phyloP scores from a whole-genome alignment of 1,140 invertebrate genomes.

The Lethrus apterus region DNA sequence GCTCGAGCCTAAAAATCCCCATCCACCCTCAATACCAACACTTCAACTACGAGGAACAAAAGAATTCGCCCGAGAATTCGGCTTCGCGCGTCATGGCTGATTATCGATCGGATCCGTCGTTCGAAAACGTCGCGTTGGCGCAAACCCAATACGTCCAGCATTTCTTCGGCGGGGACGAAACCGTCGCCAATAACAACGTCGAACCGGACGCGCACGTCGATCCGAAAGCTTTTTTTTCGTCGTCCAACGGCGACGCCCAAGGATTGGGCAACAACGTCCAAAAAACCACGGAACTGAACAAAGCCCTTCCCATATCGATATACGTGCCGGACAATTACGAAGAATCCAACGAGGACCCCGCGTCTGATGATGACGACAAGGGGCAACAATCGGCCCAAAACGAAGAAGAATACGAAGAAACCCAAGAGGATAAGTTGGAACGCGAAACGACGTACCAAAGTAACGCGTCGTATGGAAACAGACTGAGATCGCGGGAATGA shows the following conservation, averaged over 20 bases:
- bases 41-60: constrained; percentile 16
- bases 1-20: not conserved
- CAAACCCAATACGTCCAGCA: constrained; percentile 29
- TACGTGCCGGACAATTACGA: constrained; percentile 42
- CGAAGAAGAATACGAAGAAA: constrained; percentile 29
- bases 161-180: constrained; percentile 26
- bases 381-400: constrained; percentile 21
- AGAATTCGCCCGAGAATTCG: not conserved
- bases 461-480: too few species aligned
- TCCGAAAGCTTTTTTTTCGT: constrained; percentile 29
- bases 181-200: constrained; percentile 16
- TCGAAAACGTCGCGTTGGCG: constrained; percentile 10
- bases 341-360: constrained; percentile 16
- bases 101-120: not conserved
- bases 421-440: constrained; percentile 21
- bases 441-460: too few species aligned
- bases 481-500: too few species aligned
- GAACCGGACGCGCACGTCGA: constrained; percentile 17
- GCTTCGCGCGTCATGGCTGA: not conserved
- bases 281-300: constrained; percentile 14
- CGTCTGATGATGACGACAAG: constrained; percentile 23
- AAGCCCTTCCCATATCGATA: constrained; percentile 40
- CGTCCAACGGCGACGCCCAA: constrained; percentile 42
- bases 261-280: constrained; percentile 33
- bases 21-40: constrained; percentile 7